Evolutionary conservation across 2,797 vertebrate genomes (phyloP).

Genomic region (Carcharodon carcharias): DNA sequence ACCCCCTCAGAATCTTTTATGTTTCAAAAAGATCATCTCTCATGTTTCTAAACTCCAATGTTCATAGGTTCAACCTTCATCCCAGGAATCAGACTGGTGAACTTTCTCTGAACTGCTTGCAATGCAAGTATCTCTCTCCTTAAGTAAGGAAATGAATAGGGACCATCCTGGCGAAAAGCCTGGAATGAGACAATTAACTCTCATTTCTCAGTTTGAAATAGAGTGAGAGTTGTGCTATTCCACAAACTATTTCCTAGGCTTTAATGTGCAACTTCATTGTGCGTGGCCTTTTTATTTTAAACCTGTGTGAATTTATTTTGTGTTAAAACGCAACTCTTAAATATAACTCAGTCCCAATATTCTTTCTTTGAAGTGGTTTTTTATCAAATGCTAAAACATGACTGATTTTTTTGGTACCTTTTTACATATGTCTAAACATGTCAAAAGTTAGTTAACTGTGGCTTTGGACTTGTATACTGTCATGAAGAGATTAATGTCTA

Average conservation of each 20-base stretch:
- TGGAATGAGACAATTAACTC: background rate
- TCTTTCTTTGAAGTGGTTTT: no score
- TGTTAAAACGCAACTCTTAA: background rate
- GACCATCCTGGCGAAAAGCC: background rate
- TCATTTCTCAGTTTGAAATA: background rate
- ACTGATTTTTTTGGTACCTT: background rate
- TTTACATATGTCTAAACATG: background rate
- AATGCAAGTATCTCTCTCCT: no score
- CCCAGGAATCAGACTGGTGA: no score
- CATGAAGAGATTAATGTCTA: background rate
- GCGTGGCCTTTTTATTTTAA: background rate
- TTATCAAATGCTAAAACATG: no score
- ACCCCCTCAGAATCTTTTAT: no score
- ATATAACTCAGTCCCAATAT: background rate
- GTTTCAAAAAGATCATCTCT: no score
- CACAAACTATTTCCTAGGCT: background rate
- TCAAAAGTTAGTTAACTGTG: background rate
- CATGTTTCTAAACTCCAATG: no score
- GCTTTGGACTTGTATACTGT: background rate
- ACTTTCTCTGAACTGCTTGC: no score
- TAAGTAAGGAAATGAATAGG: background rate
- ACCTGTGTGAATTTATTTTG: background rate
- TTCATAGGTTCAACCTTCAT: no score
- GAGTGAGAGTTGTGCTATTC: background rate
- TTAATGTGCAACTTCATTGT: background rate